These are phyloP conservation scores for Lutjanus campechanus DNA, from an alignment of 2,797 vertebrate genomes.

Conservation along the genomic window DNA sequence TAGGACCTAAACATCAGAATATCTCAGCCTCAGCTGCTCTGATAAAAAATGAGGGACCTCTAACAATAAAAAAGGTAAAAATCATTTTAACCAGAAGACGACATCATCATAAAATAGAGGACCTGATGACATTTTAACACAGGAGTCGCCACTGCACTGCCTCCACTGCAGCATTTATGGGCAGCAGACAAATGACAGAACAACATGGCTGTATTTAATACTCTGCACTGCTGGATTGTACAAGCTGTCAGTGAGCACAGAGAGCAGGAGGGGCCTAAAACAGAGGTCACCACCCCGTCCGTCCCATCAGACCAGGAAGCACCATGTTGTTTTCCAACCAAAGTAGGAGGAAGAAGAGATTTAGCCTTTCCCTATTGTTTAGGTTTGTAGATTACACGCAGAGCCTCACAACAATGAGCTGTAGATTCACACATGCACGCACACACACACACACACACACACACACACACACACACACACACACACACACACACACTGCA, in stretches of 20 bases:
- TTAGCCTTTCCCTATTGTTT: not conserved
- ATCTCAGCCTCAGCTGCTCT: not conserved
- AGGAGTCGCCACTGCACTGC: no score
- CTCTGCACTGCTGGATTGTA: not conserved
- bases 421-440: not conserved
- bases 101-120: not conserved
- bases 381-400: not conserved
- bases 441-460: no score
- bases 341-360: not conserved
- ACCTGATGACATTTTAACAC: not conserved
- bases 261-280: not conserved
- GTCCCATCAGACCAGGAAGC: not conserved
- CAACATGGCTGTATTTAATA: not conserved
- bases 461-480: no score
- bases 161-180: not conserved
- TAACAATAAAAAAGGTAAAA: no score
- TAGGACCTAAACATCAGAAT: not conserved
- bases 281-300: not conserved
- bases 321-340: not conserved
- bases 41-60: no score
- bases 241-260: not conserved
- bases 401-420: not conserved
- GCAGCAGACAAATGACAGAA: not conserved
- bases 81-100: no score
- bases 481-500: no score